Evolutionary conservation across 2,113 vertebrate species (phyloP), one percentile per base, ranked within the genome.

Genomic region (Rhagologus leucostigma): DNA sequence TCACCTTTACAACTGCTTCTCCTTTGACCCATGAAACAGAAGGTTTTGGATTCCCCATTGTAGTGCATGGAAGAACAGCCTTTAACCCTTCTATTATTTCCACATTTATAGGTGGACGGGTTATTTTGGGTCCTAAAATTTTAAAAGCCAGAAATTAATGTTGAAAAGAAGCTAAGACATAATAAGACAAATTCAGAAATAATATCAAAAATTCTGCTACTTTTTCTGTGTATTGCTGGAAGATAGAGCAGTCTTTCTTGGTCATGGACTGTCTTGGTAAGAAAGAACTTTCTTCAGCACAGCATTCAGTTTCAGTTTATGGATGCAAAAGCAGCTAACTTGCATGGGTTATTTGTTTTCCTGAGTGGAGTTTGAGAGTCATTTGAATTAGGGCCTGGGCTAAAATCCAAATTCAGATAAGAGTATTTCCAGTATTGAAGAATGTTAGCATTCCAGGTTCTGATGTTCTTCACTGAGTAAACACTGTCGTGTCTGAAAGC

Each of bases 11-110:
- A 42, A 98, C 91, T 85, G 98, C 98, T 75, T 99, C 99, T 79
- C 99, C 99, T 97, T 99, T 99, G 44, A 99, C 98, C 99, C 99
- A 99, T 9, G 98, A 99, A 87, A 99, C 98, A 16, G 98, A 98
- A 20, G 99, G 99, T 95, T 99, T 99, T 71, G 99, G 99, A 93
- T 99, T 99, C 23, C 99, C 99, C 92, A 99, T 98, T 11, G 99
- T 98, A 65, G 98, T 98, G 56, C 99, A 99, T 2, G 99, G 99
- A 73, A 99, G 95, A 92, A 99, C 99, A 39, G 99, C 99, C 91
- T 99, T 99, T 83, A 99, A 98, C 41, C 99, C 99, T 60, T 99
- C 90, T 94, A 99, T 98, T 80, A 99, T 98, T 89, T 99, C 99
- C 35, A 99, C 94, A 37, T 99, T 99, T 81, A 97, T 98, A 17